Base-by-base conservation (phyloP, 2,113 vertebrate genomes). In the Callospermophilus lateralis region DNA sequence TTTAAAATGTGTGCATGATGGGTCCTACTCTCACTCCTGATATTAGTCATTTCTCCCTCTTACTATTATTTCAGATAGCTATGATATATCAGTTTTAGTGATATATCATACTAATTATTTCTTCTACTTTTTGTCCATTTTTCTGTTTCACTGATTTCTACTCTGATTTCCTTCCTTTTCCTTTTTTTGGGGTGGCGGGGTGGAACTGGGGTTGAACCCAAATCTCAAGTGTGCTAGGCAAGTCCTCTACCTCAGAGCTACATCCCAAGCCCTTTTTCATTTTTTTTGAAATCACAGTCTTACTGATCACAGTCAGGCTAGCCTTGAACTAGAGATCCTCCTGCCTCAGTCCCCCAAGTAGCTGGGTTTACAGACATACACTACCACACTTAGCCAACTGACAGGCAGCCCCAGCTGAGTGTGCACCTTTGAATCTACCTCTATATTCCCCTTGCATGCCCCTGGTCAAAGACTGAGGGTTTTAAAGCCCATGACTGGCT, bases 131-230 rank as follows among this genome's bases (percentile, higher is more conserved):
- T 84, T 48, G 48, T 67, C 45, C 53, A 84, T 74, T 79, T 79
- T 95, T 93, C 81, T 42, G 68, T 67, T 81, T 89, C 34, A 79
- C 5, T 80, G 16, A 86, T 37, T 93, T 81, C 48, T 15, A 86
- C n/a, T 85, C 26, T 76, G 68, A 42, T 16, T 76, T 85, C 13
- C 5, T 34, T 79, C 30, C 10, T 22, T 74, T 6, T 85, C 42
- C 11, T 74, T 90, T 58, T 55, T 51, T 3, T 2, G 10, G 12
- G 10, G 48, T 6, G 48, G 48, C 2, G 48, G 48, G 48, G 48
- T 67, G 65, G 13, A 6, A 68, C 65, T 68, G 12, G 30, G 32
- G 6, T 68, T 68, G 32, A 68, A 34, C 13, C 28, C 32, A 68
- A 7, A 24, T 13, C 65, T 67, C 65, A 67, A 30, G 26, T 24